phyloP scores from a whole-genome alignment of 2,888 invertebrate genomes.

The Macrophya annulata region DNA sequence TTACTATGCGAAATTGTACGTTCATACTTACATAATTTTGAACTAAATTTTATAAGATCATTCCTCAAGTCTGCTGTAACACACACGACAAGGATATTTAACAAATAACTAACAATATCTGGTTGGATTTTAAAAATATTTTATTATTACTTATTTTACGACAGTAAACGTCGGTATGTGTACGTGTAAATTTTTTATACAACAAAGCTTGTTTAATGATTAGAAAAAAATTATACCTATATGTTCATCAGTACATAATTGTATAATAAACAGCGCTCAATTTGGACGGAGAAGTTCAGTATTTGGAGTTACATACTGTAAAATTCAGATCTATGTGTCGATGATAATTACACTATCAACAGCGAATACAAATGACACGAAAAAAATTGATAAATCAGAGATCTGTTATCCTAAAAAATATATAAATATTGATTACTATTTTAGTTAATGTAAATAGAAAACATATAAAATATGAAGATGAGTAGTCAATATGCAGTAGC shows the following conservation, averaged over 20 bases:
- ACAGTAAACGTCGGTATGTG: constrained; percentile 6
- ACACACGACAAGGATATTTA: background rate
- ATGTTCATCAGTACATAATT: constrained; percentile 7
- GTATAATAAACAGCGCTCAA: constrained; percentile 11
- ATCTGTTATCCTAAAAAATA: constrained; percentile 9
- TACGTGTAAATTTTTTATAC: background rate
- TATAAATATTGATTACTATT: constrained; percentile 42
- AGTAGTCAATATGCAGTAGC: constrained; percentile 5
- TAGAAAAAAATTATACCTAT: background rate
- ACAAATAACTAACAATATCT: background rate
- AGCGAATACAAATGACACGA: background rate
- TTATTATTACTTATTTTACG: constrained; percentile 23
- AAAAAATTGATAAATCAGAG: constrained; percentile 8
- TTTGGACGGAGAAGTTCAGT: constrained; percentile 53
- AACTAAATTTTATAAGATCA: background rate
- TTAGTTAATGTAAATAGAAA: constrained; percentile 31
- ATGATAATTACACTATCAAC: constrained; percentile 12
- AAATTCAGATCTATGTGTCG: background rate
- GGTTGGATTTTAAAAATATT: constrained; percentile 7
- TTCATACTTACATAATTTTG: background rate
- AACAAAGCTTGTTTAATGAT: constrained; percentile 1
- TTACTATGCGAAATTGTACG: background rate
- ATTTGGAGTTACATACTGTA: constrained; percentile 14
- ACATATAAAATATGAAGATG: constrained; percentile 26
- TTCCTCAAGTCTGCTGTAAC: background rate